These are phyloP conservation scores for Oscheius onirici DNA, from an alignment of 2,888 invertebrate genomes.

Conservation along the genomic window DNA sequence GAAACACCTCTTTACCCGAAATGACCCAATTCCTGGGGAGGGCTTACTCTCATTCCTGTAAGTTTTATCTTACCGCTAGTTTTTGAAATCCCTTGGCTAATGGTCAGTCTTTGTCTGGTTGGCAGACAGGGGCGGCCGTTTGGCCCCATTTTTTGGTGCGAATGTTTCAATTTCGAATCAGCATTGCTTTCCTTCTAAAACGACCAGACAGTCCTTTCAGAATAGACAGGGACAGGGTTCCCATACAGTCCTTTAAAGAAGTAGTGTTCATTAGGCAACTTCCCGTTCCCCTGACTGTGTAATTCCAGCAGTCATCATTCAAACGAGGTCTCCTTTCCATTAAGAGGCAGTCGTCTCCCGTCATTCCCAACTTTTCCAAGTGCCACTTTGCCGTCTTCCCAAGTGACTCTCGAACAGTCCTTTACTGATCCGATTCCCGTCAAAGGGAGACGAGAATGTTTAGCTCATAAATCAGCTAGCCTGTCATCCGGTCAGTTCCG, in stretches of 20 bases:
- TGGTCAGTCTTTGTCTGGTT: slow-evolving; percentile 7
- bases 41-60: neutral
- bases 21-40: neutral
- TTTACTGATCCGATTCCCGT: neutral
- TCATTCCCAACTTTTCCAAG: neutral
- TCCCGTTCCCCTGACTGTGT: too few species aligned
- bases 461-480: slow-evolving; percentile 7
- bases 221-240: neutral
- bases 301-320: too few species aligned
- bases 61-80: neutral
- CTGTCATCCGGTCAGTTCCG: neutral
- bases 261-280: neutral
- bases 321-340: too few species aligned
- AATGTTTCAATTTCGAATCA: neutral
- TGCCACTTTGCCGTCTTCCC: slow-evolving; percentile 3
- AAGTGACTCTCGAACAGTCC: neutral
- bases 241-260: neutral
- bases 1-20: neutral
- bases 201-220: too few species aligned
- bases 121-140: neutral
- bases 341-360: neutral
- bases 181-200: neutral
- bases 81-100: neutral
- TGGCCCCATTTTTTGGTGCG: neutral
- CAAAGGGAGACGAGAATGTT: too few species aligned